Base-by-base conservation (phyloP, 1,140 invertebrate species). In the Drosophila sturtevanti region DNA sequence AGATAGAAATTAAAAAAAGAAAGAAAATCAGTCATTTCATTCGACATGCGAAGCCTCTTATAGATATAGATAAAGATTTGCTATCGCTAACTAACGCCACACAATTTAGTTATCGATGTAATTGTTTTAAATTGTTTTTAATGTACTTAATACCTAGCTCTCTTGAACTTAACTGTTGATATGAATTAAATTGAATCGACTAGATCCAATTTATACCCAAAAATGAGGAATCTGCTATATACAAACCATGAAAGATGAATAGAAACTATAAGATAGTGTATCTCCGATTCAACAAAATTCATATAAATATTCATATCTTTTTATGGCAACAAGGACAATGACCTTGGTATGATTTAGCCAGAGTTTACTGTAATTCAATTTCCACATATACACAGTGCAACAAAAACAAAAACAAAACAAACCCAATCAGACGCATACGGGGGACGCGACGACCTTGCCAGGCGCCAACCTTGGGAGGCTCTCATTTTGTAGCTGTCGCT, bases 391-490 rank as follows among this genome's bases (percentile, higher is more conserved):
- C 27, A 35, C 38, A 55, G 2, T 31, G 18, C 71, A 21, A 31
- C 56, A n/a, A 16, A 31, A 41, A 22, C 11, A 61, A 74, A 59
- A 35, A 59, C 41, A 58, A 48, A 77, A 65, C 70, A 70, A 31
- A 31, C 3, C 27, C 60, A 63, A 70, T 71, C 54, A 74, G 31
- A 63, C 35, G 60, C 41, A 61, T 52, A 51, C 44, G 18, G 68
- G 37, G 66, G 34, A 68, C 22, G 34, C 27, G 66, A 35, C 72
- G 72, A 75, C 72, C 72, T 75, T 76, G 72, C 51, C 63, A 51
- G 72, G 72, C 72, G 72, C 72, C 72, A 75, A 75, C 72, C 72
- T 75, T 75, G 72, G 14, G 35, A 52, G 34, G 54, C 63, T 56
- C 58, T 68, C 63, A 38, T 35, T 56, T 76, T 79, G 68, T 11